Conservation (phyloP, 2,888 invertebrate species). For the Polydesmus complanatus region DNA sequence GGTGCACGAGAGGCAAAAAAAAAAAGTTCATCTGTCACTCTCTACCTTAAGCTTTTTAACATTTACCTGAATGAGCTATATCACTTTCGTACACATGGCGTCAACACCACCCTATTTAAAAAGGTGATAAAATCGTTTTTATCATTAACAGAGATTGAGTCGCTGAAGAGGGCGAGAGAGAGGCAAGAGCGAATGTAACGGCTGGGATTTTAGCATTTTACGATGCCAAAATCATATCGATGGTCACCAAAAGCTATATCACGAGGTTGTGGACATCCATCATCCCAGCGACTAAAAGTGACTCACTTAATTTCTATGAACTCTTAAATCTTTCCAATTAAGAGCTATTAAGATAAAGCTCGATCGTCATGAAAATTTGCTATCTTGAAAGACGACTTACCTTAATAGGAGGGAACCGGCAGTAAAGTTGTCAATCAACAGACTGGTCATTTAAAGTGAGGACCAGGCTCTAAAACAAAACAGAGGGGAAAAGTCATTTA, state of each 20-base stretch:
- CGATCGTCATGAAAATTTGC: not conserved
- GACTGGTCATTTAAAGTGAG: not conserved
- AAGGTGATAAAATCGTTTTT: slow-evolving; percentile 12
- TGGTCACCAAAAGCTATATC: not conserved
- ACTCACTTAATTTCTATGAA: not conserved
- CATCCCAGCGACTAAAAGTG: not conserved
- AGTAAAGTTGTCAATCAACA: not conserved
- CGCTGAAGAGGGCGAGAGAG: no score
- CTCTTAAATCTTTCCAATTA: not conserved
- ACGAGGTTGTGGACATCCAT: not conserved
- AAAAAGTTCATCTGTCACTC: not conserved
- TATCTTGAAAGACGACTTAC: not conserved
- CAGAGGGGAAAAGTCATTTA: not conserved
- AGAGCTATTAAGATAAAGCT: not conserved
- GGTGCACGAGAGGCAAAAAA: no score
- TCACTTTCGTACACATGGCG: slow-evolving; percentile 2
- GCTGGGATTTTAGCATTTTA: no score
- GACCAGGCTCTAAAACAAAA: not conserved
- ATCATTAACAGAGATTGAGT: slow-evolving; percentile 14
- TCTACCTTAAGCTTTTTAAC: not conserved
- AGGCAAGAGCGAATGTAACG: no score
- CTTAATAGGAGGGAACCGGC: not conserved
- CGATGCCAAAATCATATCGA: no score
- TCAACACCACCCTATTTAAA: slow-evolving; percentile 1
- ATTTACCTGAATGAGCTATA: not conserved